Evolutionary conservation across 2,797 vertebrate species (phyloP), one percentile per base, ranked within the genome.

Genomic region (Girardinus metallicus): DNA sequence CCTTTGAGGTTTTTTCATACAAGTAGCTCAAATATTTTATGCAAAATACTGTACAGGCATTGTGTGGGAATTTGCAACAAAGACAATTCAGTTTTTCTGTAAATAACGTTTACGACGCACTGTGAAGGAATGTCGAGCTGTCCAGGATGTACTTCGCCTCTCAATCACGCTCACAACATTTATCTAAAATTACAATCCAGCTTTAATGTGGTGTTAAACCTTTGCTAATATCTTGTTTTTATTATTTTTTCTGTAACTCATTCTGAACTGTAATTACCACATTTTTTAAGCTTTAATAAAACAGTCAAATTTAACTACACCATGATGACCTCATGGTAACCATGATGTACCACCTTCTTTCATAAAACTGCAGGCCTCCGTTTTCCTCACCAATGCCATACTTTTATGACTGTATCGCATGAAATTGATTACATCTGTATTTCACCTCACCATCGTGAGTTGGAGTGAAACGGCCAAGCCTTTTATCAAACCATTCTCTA

Each of bases 381-480:
- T 86, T 93, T 93, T 86, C 80, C 77, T 82, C 80, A 62, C 31
- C 53, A 36, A 23, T 43, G 23, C 84, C 90, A 84, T 92, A 88
- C 87, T 88, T 88, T 81, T 44, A 5, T 64, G 1, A 68, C 74
- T 4, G 49, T 44, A 75, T 91, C 26, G 57, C 84, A 84, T 83
- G 70, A 83, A 91, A 93, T 93, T 89, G 91, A 94, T 94, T 93
- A 86, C 66, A 86, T 90, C 85, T 87, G 85, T 93, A 92, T 92
- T 93, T 92, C 89, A 90, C 79, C 36, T 80, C n/a, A 1, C 83
- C 68, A 74, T 79, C 21, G 80, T 78, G 23, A 84, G 82, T 70
- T 53, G 5, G 46, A 75, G 76, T 85, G 86, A 93, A 87, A 91
- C 81, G 81, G 87, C 88, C 77, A 4, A 82, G 80, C 78, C 80